Percentiles rank a stretch among this genome's conserved stretches.
Evolutionary conservation across 1,140 invertebrate genomes (phyloP).

Genomic region (Nautilus pompilius): DNA sequence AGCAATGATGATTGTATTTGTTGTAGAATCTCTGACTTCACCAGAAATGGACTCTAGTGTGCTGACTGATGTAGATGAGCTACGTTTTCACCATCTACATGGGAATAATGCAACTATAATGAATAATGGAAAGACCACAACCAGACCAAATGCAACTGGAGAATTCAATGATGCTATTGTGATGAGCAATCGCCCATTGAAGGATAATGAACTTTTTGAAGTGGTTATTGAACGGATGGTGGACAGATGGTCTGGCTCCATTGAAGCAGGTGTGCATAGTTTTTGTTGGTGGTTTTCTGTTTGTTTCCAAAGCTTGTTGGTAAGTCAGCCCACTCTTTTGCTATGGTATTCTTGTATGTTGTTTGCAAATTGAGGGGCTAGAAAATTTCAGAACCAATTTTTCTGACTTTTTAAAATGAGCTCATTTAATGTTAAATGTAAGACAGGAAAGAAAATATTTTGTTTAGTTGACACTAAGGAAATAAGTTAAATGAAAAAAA

Average conservation of each 20-base stretch:
- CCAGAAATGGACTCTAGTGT: constrained; percentile 40
- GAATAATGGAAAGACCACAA: constrained; percentile 80
- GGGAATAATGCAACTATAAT: constrained; percentile 85
- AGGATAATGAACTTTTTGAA: constrained; percentile 90
- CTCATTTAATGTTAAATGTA: no score
- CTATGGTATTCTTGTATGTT: no score
- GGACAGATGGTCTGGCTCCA: constrained; percentile 85
- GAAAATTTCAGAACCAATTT: no score
- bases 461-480: no score
- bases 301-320: no score
- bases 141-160: constrained; percentile 74
- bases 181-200: constrained; percentile 80
- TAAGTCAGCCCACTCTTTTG: no score
- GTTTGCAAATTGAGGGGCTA: no score
- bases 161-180: constrained; percentile 95
- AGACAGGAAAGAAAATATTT: no score
- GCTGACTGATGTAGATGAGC: constrained; percentile 59
- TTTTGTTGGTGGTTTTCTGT: no score
- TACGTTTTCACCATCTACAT: constrained; percentile 85
- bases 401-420: no score
- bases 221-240: constrained; percentile 88
- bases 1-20: no score
- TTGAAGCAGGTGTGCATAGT: constrained; percentile 77
- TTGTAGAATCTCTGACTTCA: constrained; percentile 37
- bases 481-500: no score